Base-by-base conservation (phyloP, 2,113 vertebrate genomes). In the Pituophis catenifer region DNA sequence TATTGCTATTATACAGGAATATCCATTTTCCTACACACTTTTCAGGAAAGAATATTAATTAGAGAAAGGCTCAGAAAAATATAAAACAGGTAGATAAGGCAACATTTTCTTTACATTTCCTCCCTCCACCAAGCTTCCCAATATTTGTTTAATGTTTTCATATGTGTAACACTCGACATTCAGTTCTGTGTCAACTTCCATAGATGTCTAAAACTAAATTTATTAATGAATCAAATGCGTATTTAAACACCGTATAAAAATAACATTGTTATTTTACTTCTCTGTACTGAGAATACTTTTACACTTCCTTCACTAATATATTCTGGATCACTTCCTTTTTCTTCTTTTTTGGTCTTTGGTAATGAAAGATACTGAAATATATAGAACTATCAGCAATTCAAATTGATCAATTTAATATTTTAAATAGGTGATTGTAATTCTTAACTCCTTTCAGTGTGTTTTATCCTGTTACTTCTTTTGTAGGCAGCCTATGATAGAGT, bases 401-500 rank as follows among this genome's bases (percentile, higher is more conserved):
- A 24, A 15, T 44, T 21, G 75, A 81, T 21, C 8, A 5, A 21
- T n/a, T 90, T 10, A 26, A 8, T 8, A 62, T 6, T 44, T 86
- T 50, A 2, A 1, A 0, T 57, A 5, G 8, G 52, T 81, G 53
- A 44, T 90, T 24, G 54, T 0, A 0, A n/a, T 54, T 91, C 44
- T 3, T 13, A 0, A 90, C 89, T 94, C 50, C 44, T 58, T 81
- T 88, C 23, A 9, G 12, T 7, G 88, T 92, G 21, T 23, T 3
- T 0, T 44, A 0, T 59, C 70, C 8, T 81, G 8, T 91, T 93
- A 90, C 57, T 94, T 94, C 87, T 94, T 53, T 85, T 94, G 57
- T 97, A 99, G 99, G 99, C 98, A 24, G 99, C 99, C 0, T 99
- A 99, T 93, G 99, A 99, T 97, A 98, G 97, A 92, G 97, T 99